phyloP scores from a whole-genome alignment of 2,888 invertebrate species.

The Amphimallon solstitiale region DNA sequence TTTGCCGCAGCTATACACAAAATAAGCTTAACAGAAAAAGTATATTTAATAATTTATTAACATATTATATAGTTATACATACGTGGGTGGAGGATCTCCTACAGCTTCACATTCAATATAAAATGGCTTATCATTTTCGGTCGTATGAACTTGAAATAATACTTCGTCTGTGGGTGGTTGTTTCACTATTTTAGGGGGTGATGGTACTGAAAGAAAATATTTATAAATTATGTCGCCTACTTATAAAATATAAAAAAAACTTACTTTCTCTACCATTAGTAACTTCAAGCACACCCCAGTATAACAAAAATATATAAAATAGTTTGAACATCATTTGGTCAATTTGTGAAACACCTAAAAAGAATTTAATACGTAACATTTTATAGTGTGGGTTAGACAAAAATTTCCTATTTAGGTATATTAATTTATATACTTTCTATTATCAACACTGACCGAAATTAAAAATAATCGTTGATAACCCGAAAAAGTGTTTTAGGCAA shows the following conservation, averaged over 20 bases:
- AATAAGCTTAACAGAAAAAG: too few species aligned
- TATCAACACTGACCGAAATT: too few species aligned
- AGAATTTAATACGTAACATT: too few species aligned
- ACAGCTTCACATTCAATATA: conserved; percentile 96
- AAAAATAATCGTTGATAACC: too few species aligned
- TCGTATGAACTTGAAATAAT: conserved; percentile 89
- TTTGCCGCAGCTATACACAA: too few species aligned
- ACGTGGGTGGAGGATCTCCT: conserved; percentile 95
- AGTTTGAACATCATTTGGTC: conserved; percentile 10
- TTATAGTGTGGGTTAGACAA: too few species aligned
- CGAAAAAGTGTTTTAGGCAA: too few species aligned
- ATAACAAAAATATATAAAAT: conserved; percentile 20
- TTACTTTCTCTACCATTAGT: conserved; percentile 23
- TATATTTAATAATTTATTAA: too few species aligned
- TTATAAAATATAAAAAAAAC: neutral
- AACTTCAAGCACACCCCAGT: conserved; percentile 19
- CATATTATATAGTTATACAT: conserved; percentile 57
- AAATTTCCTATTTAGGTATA: too few species aligned
- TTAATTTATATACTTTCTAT: too few species aligned
- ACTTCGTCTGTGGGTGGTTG: conserved; percentile 92
- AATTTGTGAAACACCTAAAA: too few species aligned
- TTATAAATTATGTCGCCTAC: neutral
- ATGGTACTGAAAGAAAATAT: conserved; percentile 72
- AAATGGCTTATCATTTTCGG: conserved; percentile 92
- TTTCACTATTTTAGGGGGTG: conserved; percentile 91